These are phyloP conservation scores for Scaptodrosophila latifasciaeformis DNA, from an alignment of 2,888 invertebrate genomes.

Conservation along the genomic window DNA sequence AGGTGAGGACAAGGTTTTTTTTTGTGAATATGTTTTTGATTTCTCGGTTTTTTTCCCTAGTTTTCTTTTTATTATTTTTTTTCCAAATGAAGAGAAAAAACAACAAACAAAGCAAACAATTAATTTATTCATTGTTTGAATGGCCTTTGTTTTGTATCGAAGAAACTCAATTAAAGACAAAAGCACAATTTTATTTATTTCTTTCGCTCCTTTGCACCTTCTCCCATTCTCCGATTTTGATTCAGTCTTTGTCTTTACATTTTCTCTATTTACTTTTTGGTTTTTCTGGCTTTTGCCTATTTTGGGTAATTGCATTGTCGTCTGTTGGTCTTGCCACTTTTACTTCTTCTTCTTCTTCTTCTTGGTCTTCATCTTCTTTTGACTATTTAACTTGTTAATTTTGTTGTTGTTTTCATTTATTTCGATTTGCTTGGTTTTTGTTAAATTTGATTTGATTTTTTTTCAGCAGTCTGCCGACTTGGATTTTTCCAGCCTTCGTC, in stretches of 20 bases:
- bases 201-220: slow-evolving; percentile 7
- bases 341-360: background rate
- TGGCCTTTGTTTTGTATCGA: no score
- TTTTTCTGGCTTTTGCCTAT: background rate
- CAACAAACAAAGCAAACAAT: no score
- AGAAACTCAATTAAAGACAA: slow-evolving; percentile 51
- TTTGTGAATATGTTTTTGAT: no score
- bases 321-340: slow-evolving; percentile 8
- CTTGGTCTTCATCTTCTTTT: background rate
- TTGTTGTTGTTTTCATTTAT: slow-evolving; percentile 53
- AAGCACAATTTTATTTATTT: slow-evolving; percentile 6
- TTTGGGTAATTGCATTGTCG: no score
- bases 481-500: slow-evolving; percentile 10
- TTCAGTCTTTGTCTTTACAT: background rate
- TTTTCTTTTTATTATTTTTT: no score
- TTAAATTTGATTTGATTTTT: background rate
- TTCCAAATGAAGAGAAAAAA: no score
- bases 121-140: no score
- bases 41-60: no score
- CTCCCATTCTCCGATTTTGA: background rate
- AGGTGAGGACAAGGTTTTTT: no score
- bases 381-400: slow-evolving; percentile 65
- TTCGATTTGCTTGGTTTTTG: slow-evolving; percentile 14
- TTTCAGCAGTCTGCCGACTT: background rate
- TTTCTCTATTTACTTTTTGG: background rate